A percentile compares a stretch with the other conserved stretches of the same genome.
Evolutionary conservation across 2,113 vertebrate genomes (phyloP).

Genomic region (Chamaea fasciata): DNA sequence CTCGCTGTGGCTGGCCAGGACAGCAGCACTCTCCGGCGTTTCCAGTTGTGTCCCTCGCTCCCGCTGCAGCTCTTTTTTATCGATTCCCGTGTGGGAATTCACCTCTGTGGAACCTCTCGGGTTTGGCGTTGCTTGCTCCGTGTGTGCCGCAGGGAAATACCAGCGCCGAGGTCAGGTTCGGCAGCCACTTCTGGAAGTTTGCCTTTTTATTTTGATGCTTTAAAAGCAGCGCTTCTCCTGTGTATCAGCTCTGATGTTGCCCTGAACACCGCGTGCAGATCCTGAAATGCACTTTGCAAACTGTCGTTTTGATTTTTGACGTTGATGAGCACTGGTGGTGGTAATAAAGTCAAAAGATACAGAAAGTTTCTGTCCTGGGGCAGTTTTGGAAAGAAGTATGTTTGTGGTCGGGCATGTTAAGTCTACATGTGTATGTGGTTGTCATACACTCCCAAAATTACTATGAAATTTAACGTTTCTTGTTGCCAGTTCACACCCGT

Average conservation of each 20-base stretch:
- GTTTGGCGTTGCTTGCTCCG: neutral
- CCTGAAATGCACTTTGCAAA: neutral
- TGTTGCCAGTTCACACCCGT: neutral
- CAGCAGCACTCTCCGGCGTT: neutral
- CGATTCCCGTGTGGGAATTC: accelerated
- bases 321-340: neutral
- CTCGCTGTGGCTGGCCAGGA: neutral
- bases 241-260: neutral
- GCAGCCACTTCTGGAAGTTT: neutral
- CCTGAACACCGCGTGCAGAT: neutral
- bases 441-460: neutral
- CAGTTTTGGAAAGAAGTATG: neutral
- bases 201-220: neutral
- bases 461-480: neutral
- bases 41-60: neutral
- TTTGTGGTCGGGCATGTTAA: neutral
- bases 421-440: neutral
- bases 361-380: neutral
- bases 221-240: neutral
- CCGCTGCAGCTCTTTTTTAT: accelerated
- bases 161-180: neutral
- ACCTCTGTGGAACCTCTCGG: accelerated
- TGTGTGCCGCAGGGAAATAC: accelerated
- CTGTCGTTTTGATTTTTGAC: neutral
- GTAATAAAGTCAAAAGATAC: neutral